These are phyloP conservation scores for Patella caerulea DNA, from an alignment of 2,888 invertebrate genomes.

Conservation along the genomic window DNA sequence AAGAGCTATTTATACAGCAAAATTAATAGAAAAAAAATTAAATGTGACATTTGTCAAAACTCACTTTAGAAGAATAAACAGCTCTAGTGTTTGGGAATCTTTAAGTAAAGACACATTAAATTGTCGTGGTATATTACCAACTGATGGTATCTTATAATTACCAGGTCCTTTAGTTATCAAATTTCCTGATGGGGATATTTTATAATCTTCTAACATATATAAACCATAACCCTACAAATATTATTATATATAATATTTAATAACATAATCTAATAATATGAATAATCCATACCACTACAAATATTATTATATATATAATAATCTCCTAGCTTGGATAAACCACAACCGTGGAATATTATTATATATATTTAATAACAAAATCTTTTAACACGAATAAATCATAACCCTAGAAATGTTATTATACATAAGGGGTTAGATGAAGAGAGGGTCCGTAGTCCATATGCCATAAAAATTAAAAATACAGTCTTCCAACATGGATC, in stretches of 20 bases:
- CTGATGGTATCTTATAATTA: constrained; percentile 93
- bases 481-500: too few relatives aligned
- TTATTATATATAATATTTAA: background rate
- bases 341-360: background rate
- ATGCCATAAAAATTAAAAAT: too few relatives aligned
- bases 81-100: constrained; percentile 92
- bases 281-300: too few relatives aligned
- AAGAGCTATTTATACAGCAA: too few relatives aligned
- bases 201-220: constrained; percentile 90
- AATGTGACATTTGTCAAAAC: too few relatives aligned
- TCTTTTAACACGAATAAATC: too few relatives aligned
- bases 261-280: background rate
- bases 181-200: constrained; percentile 87
- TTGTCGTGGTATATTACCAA: constrained; percentile 90
- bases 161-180: constrained; percentile 91
- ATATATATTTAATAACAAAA: too few relatives aligned
- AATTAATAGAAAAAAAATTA: too few relatives aligned
- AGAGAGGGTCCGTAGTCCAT: too few relatives aligned
- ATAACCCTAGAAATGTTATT: too few relatives aligned
- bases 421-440: fast-evolving
- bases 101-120: constrained; percentile 94
- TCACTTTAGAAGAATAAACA: constrained; percentile 94
- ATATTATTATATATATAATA: background rate
- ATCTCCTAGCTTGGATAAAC: background rate
- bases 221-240: constrained; percentile 84